These are phyloP conservation scores for silkworm (Bombyx mori) DNA, from an alignment of 1,140 invertebrate genomes.

Conservation along the genomic window ASM3026992v2 NC_085131.1:9005001-9005500, in stretches of 20 bases:
- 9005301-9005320: slow-evolving; percentile 6
- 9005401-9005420: slow-evolving; percentile 24
- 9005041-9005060: no score
- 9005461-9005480: slow-evolving; percentile 38
- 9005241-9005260: slow-evolving; percentile 41
- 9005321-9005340: neutral
- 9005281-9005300: slow-evolving; percentile 54
- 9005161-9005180: slow-evolving; percentile 29
- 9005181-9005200: slow-evolving; percentile 53
- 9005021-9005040: no score
- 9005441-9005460: slow-evolving; percentile 7
- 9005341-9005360: no score
- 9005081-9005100: no score
- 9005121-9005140: no score
- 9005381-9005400: slow-evolving; percentile 5
- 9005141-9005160: neutral
- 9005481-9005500: slow-evolving; percentile 10
- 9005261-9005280: slow-evolving; percentile 23
- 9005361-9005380: neutral
- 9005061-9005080: no score
- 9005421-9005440: slow-evolving; percentile 20
- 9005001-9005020: no score
- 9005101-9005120: no score
- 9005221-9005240: slow-evolving; percentile 44
- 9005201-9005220: slow-evolving; percentile 56